These are phyloP conservation scores for Sylvicola cinctus DNA, from an alignment of 2,888 invertebrate genomes.

Conservation along the genomic window DNA sequence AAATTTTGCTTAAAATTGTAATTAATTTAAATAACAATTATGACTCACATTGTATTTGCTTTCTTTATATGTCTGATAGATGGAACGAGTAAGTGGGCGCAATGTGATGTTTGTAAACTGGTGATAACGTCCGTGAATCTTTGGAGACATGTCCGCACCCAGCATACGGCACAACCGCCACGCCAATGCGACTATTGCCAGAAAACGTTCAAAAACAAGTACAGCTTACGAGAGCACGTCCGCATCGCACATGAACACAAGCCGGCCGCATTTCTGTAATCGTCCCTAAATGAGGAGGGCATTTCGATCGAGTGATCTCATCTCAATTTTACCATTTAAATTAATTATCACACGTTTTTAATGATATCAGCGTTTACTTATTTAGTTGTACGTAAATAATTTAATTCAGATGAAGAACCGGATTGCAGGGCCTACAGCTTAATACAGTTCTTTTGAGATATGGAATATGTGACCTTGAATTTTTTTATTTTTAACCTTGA, in stretches of 20 bases:
- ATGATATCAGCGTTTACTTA: too few relatives aligned
- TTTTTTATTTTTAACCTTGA: too few relatives aligned
- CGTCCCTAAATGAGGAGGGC: too few relatives aligned
- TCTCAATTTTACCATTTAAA: too few relatives aligned
- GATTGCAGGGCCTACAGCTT: too few relatives aligned
- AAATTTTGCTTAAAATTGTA: background rate
- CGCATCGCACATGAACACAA: constrained; percentile 22
- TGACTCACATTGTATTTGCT: background rate
- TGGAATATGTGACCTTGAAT: too few relatives aligned
- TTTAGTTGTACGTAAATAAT: too few relatives aligned
- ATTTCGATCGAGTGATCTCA: too few relatives aligned
- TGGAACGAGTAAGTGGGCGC: constrained; percentile 27
- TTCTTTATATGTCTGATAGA: background rate
- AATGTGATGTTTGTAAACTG: constrained; percentile 29
- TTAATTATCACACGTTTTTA: too few relatives aligned
- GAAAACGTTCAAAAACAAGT: constrained; percentile 27
- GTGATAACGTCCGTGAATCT: constrained; percentile 27
- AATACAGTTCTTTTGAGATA: too few relatives aligned
- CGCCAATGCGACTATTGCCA: constrained; percentile 25
- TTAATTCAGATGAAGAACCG: too few relatives aligned
- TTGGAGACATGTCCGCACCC: constrained; percentile 28
- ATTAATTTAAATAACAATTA: background rate
- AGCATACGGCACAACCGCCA: constrained; percentile 26
- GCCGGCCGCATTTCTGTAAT: too few relatives aligned
- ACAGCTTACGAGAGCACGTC: constrained; percentile 25